A percentile compares a stretch with the other conserved stretches of the same genome.
phyloP scores from a whole-genome alignment of 2,113 vertebrate species.

The Zosterops borbonicus region DNA sequence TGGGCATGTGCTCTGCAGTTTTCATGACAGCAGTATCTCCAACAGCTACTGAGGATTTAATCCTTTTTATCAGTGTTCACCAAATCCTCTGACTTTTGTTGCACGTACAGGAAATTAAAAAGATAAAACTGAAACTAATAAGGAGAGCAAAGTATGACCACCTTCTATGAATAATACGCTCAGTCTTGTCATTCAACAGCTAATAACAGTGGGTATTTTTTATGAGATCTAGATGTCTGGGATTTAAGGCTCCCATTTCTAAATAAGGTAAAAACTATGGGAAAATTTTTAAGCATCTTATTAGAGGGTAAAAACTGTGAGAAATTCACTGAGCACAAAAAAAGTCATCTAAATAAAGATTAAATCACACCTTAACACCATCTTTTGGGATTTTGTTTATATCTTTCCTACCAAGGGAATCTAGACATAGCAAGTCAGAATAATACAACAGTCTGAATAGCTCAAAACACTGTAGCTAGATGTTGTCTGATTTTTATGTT shows the following conservation, averaged over 20 bases:
- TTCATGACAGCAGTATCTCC: not conserved
- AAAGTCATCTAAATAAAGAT: not conserved
- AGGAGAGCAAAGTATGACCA: not conserved
- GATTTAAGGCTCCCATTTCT: not conserved
- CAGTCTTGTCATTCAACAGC: not conserved
- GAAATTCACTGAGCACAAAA: not conserved
- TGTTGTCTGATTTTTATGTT: not conserved
- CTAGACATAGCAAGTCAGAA: not conserved
- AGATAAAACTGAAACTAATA: conserved; percentile 23
- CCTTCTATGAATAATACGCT: not conserved
- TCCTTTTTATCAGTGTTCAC: not conserved
- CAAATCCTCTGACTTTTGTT: not conserved
- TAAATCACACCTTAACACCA: not conserved
- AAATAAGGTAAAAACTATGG: not conserved
- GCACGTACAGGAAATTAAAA: conserved; percentile 39
- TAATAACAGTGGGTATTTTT: not conserved
- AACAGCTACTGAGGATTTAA: not conserved
- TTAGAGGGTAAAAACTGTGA: not conserved
- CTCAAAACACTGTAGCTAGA: not conserved
- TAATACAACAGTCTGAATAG: not conserved
- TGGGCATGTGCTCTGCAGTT: accelerated
- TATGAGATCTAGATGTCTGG: not conserved
- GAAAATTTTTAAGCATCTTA: not conserved
- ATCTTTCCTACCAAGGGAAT: not conserved
- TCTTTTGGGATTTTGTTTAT: not conserved